Percentiles rank a stretch among this genome's conserved stretches.
Evolutionary conservation across 2,888 invertebrate genomes (phyloP).

Genomic region (Deilephila porcellus): DNA sequence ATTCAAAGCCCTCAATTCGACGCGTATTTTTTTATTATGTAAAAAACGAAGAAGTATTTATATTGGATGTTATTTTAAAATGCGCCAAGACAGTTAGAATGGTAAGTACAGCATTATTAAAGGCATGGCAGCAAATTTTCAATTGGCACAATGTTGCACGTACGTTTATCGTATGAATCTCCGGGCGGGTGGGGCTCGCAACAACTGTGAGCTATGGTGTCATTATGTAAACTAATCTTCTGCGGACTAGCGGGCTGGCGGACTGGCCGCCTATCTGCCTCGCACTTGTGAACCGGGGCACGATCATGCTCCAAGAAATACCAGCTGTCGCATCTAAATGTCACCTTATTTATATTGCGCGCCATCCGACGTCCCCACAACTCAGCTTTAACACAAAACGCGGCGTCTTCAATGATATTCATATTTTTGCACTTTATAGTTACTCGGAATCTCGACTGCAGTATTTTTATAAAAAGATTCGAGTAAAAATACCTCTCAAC

Average conservation of each 20-base stretch:
- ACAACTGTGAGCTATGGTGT: slow-evolving; percentile 27
- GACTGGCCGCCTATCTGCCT: neutral
- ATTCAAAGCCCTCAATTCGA: neutral
- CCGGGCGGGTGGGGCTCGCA: slow-evolving; percentile 4
- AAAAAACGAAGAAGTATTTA: neutral
- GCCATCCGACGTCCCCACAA: slow-evolving; percentile 2
- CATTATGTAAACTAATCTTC: slow-evolving; percentile 26
- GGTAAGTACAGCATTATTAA: neutral
- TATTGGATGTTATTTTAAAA: neutral
- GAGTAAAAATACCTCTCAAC: neutral
- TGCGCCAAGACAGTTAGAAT: neutral
- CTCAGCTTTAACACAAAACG: slow-evolving; percentile 5
- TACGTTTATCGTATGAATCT: slow-evolving; percentile 19
- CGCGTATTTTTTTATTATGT: too few relatives aligned
- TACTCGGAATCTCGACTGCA: slow-evolving; percentile 15
- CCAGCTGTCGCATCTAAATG: slow-evolving; percentile 27
- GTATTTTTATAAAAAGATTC: neutral
- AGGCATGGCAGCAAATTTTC: slow-evolving; percentile 20
- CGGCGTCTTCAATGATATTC: slow-evolving; percentile 23
- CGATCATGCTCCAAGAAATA: slow-evolving; percentile 23
- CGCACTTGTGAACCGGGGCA: slow-evolving; percentile 23
- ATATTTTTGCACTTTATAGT: slow-evolving; percentile 26
- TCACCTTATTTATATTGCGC: slow-evolving; percentile 22
- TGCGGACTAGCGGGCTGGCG: neutral
- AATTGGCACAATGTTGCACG: slow-evolving; percentile 28